phyloP scores from a whole-genome alignment of 2,888 invertebrate species.

The Plemyria rubiginata region DNA sequence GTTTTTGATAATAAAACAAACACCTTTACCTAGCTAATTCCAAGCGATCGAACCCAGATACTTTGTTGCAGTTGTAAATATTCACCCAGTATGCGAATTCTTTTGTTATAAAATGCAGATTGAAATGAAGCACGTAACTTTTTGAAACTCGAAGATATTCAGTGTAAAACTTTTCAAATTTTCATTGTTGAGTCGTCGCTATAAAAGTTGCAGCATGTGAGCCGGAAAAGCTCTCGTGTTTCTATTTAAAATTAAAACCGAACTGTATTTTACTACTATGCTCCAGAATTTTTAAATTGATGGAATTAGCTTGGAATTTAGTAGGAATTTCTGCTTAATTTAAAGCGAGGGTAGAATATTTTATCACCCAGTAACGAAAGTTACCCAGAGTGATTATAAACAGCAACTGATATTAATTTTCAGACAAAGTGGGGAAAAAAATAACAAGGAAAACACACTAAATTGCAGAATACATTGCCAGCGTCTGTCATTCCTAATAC shows the following conservation, averaged over 20 bases:
- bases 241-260: conserved; percentile 28
- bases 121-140: conserved; percentile 51
- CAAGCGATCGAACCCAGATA: too few relatives aligned
- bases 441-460: not conserved
- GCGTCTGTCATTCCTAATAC: too few relatives aligned
- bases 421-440: not conserved
- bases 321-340: not conserved
- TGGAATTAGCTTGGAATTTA: not conserved
- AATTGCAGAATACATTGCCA: too few relatives aligned
- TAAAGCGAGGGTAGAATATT: not conserved
- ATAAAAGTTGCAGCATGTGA: conserved; percentile 39
- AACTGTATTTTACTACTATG: conserved; percentile 1
- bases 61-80: not conserved
- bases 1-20: too few relatives aligned
- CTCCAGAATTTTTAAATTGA: conserved; percentile 7
- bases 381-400: not conserved
- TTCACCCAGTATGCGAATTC: not conserved
- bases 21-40: too few relatives aligned
- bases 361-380: not conserved
- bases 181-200: conserved; percentile 44
- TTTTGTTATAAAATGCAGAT: conserved; percentile 47
- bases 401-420: not conserved
- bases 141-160: conserved; percentile 44
- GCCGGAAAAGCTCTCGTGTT: conserved; percentile 24
- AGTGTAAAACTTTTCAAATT: conserved; percentile 56